Percentiles rank a stretch among this genome's conserved stretches.
phyloP scores from a whole-genome alignment of 2,113 vertebrate species.

The Dicrurus megarhynchus region DNA sequence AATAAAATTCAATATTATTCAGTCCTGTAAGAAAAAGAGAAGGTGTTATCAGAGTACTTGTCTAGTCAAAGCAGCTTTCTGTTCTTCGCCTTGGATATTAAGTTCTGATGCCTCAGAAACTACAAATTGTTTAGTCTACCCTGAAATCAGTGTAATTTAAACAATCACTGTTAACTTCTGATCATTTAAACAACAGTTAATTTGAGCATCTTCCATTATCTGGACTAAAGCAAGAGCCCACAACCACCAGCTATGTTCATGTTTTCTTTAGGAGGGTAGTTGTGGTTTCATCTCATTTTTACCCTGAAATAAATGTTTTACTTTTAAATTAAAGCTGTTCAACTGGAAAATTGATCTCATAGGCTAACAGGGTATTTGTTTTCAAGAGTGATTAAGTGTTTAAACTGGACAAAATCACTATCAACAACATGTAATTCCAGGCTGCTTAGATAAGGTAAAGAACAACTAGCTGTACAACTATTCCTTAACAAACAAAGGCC shows the following conservation, averaged over 20 bases:
- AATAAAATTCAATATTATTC: slow-evolving; percentile 88
- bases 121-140: not conserved
- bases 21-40: slow-evolving; percentile 73
- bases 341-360: not conserved
- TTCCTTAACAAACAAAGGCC: not conserved
- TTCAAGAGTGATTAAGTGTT: not conserved
- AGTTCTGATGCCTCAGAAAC: not conserved
- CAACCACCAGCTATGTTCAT: not conserved
- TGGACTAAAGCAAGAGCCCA: not conserved
- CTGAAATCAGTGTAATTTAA: not conserved
- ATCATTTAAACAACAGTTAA: not conserved
- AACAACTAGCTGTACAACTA: not conserved
- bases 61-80: not conserved
- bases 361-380: not conserved
- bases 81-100: not conserved
- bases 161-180: not conserved
- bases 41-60: not conserved
- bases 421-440: not conserved
- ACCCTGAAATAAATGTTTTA: not conserved
- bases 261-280: not conserved
- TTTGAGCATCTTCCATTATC: not conserved
- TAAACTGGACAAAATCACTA: not conserved
- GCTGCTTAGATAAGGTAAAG: not conserved
- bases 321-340: not conserved
- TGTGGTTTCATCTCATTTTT: not conserved